Evolutionary conservation across 1,140 invertebrate species (phyloP).

Genomic region (Trichoplusia ni): DNA sequence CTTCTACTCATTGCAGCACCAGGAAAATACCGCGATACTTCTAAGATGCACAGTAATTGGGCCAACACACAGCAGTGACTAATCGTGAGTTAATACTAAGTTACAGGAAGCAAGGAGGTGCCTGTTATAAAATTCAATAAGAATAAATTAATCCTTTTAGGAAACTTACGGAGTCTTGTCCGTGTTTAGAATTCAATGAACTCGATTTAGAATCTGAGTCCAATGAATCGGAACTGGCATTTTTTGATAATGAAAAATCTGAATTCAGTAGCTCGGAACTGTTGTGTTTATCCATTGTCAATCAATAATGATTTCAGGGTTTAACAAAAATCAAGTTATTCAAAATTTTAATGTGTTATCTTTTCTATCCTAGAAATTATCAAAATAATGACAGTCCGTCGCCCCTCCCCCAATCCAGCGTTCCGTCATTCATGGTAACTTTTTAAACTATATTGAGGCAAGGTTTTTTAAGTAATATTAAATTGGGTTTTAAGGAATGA

Average conservation of each 20-base stretch:
- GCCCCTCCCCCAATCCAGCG: background rate
- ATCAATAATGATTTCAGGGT: background rate
- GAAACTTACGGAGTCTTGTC: conserved; percentile 87
- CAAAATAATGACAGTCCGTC: conserved; percentile 13
- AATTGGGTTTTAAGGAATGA: too few relatives aligned
- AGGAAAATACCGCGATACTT: conserved; percentile 12
- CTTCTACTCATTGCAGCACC: conserved; percentile 53
- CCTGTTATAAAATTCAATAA: conserved; percentile 63
- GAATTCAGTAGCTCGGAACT: conserved; percentile 79
- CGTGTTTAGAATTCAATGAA: conserved; percentile 91
- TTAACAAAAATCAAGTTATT: background rate
- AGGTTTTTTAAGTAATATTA: background rate
- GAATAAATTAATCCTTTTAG: conserved; percentile 82
- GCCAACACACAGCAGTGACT: conserved; percentile 11
- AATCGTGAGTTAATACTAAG: conserved; percentile 38
- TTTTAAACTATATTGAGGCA: background rate
- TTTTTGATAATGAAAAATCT: conserved; percentile 77
- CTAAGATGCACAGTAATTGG: conserved; percentile 7
- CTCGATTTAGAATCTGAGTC: conserved; percentile 90
- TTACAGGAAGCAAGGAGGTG: conserved; percentile 58
- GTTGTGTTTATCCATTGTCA: conserved; percentile 76
- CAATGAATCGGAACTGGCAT: conserved; percentile 89
- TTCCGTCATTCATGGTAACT: too few relatives aligned
- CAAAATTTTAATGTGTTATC: background rate
- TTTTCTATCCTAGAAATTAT: conserved; percentile 1